phyloP scores from a whole-genome alignment of 2,113 vertebrate species.

The Forbesichthys agassizii region DNA sequence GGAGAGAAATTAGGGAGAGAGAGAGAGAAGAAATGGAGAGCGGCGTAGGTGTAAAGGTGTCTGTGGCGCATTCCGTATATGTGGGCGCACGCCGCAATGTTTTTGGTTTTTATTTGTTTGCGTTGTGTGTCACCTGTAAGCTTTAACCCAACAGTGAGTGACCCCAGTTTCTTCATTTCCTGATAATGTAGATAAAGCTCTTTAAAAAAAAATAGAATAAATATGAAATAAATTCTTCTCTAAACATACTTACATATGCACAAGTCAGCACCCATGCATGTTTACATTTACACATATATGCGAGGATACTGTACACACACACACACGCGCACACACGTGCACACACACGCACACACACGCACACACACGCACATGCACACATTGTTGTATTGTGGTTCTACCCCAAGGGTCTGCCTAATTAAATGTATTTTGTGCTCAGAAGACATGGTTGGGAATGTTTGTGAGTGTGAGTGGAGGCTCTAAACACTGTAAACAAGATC shows the following conservation, averaged over 20 bases:
- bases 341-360: conserved; percentile 6
- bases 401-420: conserved; percentile 82
- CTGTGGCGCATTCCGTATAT: conserved; percentile 50
- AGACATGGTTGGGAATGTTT: conserved; percentile 46
- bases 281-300: conserved; percentile 4
- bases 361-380: conserved; percentile 55
- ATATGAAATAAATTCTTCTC: background rate
- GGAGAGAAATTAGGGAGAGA: conserved; percentile 1
- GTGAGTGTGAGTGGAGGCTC: conserved; percentile 53
- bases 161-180: conserved; percentile 84
- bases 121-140: conserved; percentile 15
- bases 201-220: conserved; percentile 8
- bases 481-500: conserved; percentile 83
- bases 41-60: no score
- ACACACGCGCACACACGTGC: conserved; percentile 8
- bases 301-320: conserved; percentile 5
- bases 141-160: conserved; percentile 90
- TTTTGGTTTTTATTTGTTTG: conserved; percentile 42
- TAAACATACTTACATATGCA: background rate
- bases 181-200: conserved; percentile 73
- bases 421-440: conserved; percentile 82
- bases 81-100: background rate
- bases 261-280: background rate
- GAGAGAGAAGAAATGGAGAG: background rate
- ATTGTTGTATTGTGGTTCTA: conserved; percentile 76